phyloP scores from a whole-genome alignment of 2,113 vertebrate genomes.

The Tenrec ecaudatus region DNA sequence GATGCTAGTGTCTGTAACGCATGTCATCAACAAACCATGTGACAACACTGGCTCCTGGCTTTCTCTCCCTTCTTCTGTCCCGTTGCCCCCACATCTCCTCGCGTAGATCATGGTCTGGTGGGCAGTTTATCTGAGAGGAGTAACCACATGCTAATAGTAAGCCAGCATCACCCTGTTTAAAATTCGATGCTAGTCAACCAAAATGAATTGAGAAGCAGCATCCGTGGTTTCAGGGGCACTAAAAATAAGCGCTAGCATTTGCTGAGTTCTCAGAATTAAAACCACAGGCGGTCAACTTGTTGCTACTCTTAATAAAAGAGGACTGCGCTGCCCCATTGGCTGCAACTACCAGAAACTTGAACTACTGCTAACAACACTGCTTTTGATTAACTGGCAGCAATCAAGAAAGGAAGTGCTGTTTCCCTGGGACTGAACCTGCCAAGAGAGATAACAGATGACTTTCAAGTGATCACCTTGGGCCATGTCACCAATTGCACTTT shows the following conservation, averaged over 20 bases:
- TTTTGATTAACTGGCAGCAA: conserved; percentile 39
- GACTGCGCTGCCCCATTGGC: conserved; percentile 69
- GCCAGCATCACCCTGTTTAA: conserved; percentile 71
- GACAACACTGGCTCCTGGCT: neutral
- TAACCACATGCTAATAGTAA: conserved; percentile 67
- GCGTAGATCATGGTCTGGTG: conserved; percentile 36
- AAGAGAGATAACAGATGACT: conserved; percentile 49
- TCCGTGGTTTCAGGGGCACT: conserved; percentile 76
- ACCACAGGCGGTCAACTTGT: conserved; percentile 85
- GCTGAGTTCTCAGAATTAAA: conserved; percentile 87
- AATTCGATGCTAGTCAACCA: conserved; percentile 77
- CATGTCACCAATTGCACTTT: conserved; percentile 9
- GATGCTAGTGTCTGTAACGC: neutral
- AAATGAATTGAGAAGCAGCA: conserved; percentile 80
- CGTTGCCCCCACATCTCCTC: neutral
- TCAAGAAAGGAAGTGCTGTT: conserved; percentile 43
- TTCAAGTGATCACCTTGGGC: conserved; percentile 41
- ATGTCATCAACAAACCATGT: conserved; percentile 10
- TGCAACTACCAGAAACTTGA: conserved; percentile 79
- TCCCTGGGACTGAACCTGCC: conserved; percentile 42
- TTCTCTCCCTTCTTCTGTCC: neutral
- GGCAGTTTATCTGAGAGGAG: conserved; percentile 66
- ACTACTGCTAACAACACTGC: neutral
- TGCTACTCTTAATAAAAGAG: conserved; percentile 84
- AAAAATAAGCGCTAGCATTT: conserved; percentile 81